Evolutionary conservation across 2,113 vertebrate genomes (phyloP), one percentile per base, ranked within the genome.

Genomic region (Podarcis muralis): DNA sequence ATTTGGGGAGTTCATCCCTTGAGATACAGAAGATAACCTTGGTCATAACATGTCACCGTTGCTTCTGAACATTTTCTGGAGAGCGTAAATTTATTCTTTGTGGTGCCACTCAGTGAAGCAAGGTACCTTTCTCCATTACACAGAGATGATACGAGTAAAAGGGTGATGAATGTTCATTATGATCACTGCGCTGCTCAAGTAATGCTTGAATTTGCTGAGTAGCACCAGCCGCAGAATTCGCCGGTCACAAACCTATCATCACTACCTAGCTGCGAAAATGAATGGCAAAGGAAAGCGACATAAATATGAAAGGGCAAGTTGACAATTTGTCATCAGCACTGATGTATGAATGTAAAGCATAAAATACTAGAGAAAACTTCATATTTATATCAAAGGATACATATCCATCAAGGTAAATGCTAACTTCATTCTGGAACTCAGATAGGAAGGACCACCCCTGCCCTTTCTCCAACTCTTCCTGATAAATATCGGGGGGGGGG

Each of bases 1-100:
- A 40, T 95, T 93, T 32, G 43, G 69, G 84, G 94, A 87, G 80
- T 91, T 93, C 90, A 89, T 72, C 87, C 82, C 87, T 84, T 0
- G 0, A 85, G 84, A 93, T 87, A 88, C 2, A 87, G 83, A 91
- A 92, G 90, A 87, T 57, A 93, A 90, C 77, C 30, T 87, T 74
- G 13, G 32, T 93, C 78, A 92, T 57, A 81, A 84, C 18, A 83
- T 79, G 75, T 84, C 82, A 88, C 37, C 91, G 62, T 23, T 89
- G 86, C 80, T 76, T 87, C 22, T 62, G 66, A 88, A 59, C 11
- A 37, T 32, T 89, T 69, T 86, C 78, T 75, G 48, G 4, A 87
- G 71, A 84, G 48, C 3, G 86, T 7, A 89, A 40, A 35, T 84
- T 22, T 11, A 89, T 83, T 59, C 72, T 83, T 91, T 69, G 5